A percentile compares a stretch with the other conserved stretches of the same genome.
Evolutionary conservation across 2,888 invertebrate genomes (phyloP).

Genomic region (Mimumesa dahlbomi): DNA sequence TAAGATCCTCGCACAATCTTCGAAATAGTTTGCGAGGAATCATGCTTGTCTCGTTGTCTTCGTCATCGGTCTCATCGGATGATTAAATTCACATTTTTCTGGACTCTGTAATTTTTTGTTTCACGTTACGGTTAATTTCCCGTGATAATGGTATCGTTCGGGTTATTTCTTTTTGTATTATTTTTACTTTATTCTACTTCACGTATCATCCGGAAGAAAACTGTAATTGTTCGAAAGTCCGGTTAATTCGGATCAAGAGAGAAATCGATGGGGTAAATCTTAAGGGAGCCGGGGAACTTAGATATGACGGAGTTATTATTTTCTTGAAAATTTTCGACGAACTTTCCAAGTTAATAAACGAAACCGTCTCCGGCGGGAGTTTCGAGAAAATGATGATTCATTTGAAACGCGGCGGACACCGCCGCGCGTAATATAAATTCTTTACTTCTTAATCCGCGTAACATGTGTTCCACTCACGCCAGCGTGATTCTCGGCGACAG

Average conservation of each 20-base stretch:
- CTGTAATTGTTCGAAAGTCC: conserved; percentile 27
- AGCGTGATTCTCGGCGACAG: too few relatives aligned
- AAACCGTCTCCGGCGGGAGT: background rate
- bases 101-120: too few relatives aligned
- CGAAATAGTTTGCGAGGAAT: background rate
- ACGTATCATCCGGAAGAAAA: background rate
- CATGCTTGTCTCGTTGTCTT: background rate
- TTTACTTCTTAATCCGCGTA: conserved; percentile 20
- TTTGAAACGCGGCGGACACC: conserved; percentile 22
- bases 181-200: background rate
- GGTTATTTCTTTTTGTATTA: background rate
- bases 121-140: too few relatives aligned
- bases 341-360: conserved; percentile 32
- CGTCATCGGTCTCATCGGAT: background rate
- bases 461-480: conserved; percentile 17
- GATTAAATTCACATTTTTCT: background rate
- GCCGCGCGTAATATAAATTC: conserved; percentile 31
- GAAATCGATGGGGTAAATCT: conserved; percentile 11
- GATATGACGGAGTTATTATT: background rate
- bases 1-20: background rate
- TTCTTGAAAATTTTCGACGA: conserved; percentile 6
- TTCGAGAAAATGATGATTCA: conserved; percentile 29
- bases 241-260: conserved; percentile 19
- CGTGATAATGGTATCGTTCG: background rate
- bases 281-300: conserved; percentile 11